phyloP scores from a whole-genome alignment of 2,113 vertebrate genomes.

The Mionectes macconnelli region DNA sequence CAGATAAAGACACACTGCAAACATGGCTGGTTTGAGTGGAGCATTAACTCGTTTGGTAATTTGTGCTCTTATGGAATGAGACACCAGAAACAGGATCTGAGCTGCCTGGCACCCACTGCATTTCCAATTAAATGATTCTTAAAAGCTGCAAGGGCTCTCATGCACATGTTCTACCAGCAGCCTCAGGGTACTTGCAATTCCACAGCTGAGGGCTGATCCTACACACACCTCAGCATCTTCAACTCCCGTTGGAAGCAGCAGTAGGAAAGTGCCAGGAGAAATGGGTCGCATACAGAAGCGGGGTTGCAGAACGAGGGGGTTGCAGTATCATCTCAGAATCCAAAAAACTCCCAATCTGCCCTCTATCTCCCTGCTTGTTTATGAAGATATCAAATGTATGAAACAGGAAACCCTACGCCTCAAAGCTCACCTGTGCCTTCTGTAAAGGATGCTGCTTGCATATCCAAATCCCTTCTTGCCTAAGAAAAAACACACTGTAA shows the following conservation, averaged over 20 bases:
- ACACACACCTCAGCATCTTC: not conserved
- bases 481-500: not conserved
- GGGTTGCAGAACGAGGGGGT: not conserved
- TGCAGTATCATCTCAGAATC: not conserved
- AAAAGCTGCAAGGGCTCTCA: not conserved
- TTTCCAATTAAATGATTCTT: not conserved
- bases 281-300: not conserved
- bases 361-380: not conserved
- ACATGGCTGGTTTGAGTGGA: not conserved
- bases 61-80: slow-evolving; percentile 11
- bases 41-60: not conserved
- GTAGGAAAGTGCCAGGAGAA: not conserved
- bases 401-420: not conserved
- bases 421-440: not conserved
- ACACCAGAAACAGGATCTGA: not conserved
- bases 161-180: not conserved
- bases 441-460: not conserved
- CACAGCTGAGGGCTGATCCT: not conserved
- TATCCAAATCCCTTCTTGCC: not conserved
- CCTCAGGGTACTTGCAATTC: not conserved
- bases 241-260: not conserved
- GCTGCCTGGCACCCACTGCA: not conserved
- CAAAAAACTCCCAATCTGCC: rapidly evolving
- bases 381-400: not conserved
- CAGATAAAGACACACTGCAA: not conserved